phyloP scores from a whole-genome alignment of 2,797 vertebrate genomes.

The Enteromius mattozi region DNA sequence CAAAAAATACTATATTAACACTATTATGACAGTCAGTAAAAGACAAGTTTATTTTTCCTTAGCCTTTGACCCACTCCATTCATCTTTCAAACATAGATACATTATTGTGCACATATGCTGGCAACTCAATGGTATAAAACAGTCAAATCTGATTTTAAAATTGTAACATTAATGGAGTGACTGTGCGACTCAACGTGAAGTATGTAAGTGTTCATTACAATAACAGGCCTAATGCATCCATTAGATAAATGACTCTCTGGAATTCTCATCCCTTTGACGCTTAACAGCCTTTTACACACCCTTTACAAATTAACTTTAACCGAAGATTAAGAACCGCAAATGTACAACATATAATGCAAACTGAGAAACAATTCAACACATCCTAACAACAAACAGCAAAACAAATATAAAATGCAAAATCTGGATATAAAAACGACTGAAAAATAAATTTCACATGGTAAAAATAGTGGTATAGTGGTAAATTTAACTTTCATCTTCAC shows the following conservation, averaged over 20 bases:
- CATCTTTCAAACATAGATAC: conserved; percentile 34
- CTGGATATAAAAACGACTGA: background rate
- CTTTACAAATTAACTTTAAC: conserved; percentile 9
- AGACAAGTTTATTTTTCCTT: conserved; percentile 51
- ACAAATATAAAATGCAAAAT: background rate
- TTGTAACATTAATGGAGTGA: conserved; percentile 1
- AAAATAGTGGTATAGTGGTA: background rate
- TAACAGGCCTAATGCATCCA: conserved; percentile 31
- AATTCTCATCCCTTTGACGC: background rate
- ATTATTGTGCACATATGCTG: conserved; percentile 28
- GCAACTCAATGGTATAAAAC: conserved; percentile 40
- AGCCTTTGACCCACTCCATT: conserved; percentile 24
- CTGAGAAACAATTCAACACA: background rate
- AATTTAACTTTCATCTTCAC: conserved; percentile 8
- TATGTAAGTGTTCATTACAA: conserved; percentile 28
- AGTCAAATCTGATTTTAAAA: conserved; percentile 28
- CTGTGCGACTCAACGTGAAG: conserved; percentile 8
- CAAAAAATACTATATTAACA: background rate
- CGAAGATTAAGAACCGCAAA: background rate
- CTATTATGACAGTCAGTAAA: background rate
- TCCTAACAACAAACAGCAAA: background rate
- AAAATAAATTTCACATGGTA: background rate
- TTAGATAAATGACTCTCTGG: conserved; percentile 15
- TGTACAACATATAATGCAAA: conserved; percentile 9
- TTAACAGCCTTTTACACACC: conserved; percentile 15